A percentile compares a stretch with the other conserved stretches of the same genome.
Evolutionary conservation across 2,888 invertebrate species (phyloP).

Genomic region (Synanthedon formicaeformis): DNA sequence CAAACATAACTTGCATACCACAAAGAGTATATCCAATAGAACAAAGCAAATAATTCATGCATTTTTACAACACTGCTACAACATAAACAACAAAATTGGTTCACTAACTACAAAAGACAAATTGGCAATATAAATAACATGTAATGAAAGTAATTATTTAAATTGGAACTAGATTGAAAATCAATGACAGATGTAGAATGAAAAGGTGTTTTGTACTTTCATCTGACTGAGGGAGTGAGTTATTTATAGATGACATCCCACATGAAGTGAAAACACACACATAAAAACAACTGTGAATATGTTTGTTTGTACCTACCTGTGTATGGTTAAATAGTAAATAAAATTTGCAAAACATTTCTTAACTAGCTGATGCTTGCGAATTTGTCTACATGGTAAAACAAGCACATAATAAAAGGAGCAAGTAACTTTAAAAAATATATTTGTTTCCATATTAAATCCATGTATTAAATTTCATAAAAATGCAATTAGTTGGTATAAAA

Average conservation of each 20-base stretch:
- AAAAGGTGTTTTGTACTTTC: slow-evolving; percentile 5
- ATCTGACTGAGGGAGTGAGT: slow-evolving; percentile 30
- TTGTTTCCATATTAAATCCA: no score
- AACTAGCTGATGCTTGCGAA: no score
- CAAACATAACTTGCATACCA: slow-evolving; percentile 36
- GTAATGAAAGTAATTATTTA: not conserved
- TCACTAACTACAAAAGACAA: not conserved
- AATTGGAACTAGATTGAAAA: not conserved
- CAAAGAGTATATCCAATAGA: slow-evolving; percentile 12
- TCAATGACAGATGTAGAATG: not conserved
- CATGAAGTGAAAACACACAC: slow-evolving; percentile 38
- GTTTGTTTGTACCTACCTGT: not conserved
- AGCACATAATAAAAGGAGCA: no score
- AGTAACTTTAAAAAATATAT: no score
- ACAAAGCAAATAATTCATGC: slow-evolving; percentile 14
- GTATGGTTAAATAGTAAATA: not conserved
- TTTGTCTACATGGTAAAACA: no score
- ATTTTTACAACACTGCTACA: slow-evolving; percentile 19
- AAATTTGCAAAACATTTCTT: not conserved
- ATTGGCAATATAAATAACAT: not conserved
- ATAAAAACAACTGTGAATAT: slow-evolving; percentile 15
- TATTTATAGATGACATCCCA: slow-evolving; percentile 59
- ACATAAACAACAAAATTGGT: not conserved
- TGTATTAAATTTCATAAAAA: no score
- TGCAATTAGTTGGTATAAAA: no score